These are phyloP conservation scores for Columba janthina DNA, from an alignment of 2,113 vertebrate species.

Conservation along the genomic window DNA sequence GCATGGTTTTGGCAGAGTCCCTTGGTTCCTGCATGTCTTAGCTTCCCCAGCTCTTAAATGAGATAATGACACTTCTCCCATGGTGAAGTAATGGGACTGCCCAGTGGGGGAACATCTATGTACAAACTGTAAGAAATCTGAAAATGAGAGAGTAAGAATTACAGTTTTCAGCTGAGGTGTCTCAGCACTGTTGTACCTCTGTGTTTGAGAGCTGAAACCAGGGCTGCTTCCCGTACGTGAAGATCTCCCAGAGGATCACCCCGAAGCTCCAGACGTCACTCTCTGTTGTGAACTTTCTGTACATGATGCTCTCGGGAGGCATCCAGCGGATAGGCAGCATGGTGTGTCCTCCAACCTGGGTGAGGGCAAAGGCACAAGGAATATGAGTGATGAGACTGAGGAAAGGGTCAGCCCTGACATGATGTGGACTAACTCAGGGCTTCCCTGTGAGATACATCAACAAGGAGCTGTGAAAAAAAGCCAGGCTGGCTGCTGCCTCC, in stretches of 20 bases:
- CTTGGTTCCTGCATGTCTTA: background rate
- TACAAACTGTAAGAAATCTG: background rate
- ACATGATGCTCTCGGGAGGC: conserved; percentile 99
- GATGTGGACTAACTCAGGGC: background rate
- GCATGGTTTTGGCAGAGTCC: background rate
- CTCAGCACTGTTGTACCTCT: conserved; percentile 80
- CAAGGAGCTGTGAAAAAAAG: background rate
- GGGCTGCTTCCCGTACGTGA: conserved; percentile 97
- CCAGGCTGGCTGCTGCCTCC: background rate
- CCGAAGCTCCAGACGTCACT: conserved; percentile 98
- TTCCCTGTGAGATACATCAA: background rate
- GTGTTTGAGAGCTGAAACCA: conserved; percentile 99
- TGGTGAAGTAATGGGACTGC: background rate
- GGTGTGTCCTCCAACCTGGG: conserved; percentile 96
- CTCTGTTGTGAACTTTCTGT: conserved; percentile 97
- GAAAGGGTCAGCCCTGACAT: background rate
- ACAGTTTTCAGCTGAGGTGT: background rate
- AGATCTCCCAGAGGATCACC: conserved; percentile 99
- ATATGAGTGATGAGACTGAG: background rate
- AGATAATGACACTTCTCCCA: background rate
- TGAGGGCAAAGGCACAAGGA: conserved; percentile 16
- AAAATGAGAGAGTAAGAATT: background rate
- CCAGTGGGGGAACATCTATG: background rate
- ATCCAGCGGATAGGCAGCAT: conserved; percentile 99
- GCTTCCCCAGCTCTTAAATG: background rate